Conservation (phyloP, 1,140 invertebrate genomes). For the Dolichoris vasculosae region DNA sequence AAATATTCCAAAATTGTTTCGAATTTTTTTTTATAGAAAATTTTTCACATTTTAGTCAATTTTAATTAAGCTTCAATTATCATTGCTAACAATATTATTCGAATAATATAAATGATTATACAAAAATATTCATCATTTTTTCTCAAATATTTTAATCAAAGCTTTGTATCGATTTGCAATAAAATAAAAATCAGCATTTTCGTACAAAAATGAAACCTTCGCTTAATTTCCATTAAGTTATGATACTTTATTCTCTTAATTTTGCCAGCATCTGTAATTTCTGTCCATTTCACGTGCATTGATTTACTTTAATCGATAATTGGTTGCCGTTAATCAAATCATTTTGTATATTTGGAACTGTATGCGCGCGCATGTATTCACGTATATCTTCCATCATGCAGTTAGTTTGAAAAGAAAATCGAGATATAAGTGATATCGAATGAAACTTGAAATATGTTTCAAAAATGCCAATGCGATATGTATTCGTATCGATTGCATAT, state of each 20-base stretch:
- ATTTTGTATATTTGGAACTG: neutral
- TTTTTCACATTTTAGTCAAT: no score
- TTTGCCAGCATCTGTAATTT: constrained; percentile 16
- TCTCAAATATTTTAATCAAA: no score
- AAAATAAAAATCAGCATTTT: neutral
- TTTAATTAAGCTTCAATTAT: no score
- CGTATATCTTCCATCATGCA: no score
- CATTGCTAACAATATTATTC: no score
- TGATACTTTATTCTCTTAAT: neutral
- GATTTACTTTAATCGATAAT: constrained; percentile 31
- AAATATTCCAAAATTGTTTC: no score
- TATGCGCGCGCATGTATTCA: neutral
- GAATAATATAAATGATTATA: no score
- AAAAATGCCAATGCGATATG: constrained; percentile 34
- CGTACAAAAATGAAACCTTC: neutral
- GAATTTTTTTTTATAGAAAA: no score
- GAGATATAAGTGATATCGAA: neutral
- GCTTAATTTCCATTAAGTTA: neutral
- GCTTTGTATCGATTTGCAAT: no score
- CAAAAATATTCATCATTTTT: no score
- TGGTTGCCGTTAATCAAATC: constrained; percentile 25
- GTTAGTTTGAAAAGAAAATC: constrained; percentile 6
- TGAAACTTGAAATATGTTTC: constrained; percentile 30
- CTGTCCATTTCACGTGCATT: neutral
- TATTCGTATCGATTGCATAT: neutral